Conservation (phyloP, 2,888 invertebrate species). For the Flexamia atlantica region DNA sequence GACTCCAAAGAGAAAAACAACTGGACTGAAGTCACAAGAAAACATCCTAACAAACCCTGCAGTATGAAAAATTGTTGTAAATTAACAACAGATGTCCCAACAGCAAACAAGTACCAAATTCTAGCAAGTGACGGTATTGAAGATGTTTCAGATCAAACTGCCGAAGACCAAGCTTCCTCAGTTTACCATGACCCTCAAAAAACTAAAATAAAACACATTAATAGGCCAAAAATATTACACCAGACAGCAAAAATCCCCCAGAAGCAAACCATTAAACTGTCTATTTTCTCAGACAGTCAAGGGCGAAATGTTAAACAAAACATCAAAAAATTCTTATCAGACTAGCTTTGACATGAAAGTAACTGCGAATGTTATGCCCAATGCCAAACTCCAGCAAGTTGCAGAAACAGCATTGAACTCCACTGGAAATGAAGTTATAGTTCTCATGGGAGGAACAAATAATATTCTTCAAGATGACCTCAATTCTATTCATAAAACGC, state of each 20-base stretch:
- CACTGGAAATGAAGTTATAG: background rate
- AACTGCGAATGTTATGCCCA: slow-evolving; percentile 60
- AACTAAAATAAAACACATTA: background rate
- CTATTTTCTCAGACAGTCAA: slow-evolving; percentile 14
- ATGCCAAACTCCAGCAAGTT: background rate
- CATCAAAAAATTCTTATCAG: background rate
- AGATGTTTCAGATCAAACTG: too few species aligned
- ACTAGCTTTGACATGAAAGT: background rate
- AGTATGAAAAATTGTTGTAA: too few species aligned
- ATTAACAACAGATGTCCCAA: too few species aligned
- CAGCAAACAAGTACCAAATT: too few species aligned
- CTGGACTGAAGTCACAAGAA: too few species aligned
- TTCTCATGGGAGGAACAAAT: slow-evolving; percentile 4
- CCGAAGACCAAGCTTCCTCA: too few species aligned
- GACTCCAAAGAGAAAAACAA: too few species aligned
- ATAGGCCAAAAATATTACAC: background rate
- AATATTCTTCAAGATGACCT: slow-evolving; percentile 7
- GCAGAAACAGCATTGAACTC: slow-evolving; percentile 11
- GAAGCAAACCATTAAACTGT: background rate
- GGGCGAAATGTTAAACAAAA: slow-evolving; percentile 5
- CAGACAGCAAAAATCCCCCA: background rate
- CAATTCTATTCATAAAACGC: background rate
- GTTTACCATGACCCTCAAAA: background rate
- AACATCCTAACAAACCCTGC: too few species aligned
- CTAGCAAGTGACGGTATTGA: too few species aligned